Percentiles rank a stretch among this genome's conserved stretches.
phyloP scores from a whole-genome alignment of 2,797 vertebrate genomes.

The Falco naumanni region DNA sequence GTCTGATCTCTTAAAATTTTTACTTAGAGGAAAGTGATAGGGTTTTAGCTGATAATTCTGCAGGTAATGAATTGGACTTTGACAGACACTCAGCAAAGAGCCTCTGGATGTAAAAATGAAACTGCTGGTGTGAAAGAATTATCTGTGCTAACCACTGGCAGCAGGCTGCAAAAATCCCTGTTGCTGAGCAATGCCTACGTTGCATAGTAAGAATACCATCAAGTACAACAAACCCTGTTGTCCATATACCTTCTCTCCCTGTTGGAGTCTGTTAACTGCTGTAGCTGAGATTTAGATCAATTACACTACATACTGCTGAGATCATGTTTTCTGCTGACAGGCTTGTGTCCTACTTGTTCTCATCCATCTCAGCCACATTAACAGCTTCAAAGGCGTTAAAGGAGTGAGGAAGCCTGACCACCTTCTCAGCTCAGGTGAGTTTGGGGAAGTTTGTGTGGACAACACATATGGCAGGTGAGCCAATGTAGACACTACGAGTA shows the following conservation, averaged over 20 bases:
- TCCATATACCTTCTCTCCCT: background rate
- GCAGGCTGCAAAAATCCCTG: background rate
- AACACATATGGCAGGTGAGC: background rate
- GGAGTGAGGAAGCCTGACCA: background rate
- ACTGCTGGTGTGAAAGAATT: background rate
- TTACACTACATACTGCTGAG: background rate
- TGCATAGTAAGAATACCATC: background rate
- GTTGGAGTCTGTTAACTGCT: background rate
- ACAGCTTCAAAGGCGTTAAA: background rate
- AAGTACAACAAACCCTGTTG: background rate
- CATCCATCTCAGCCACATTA: background rate
- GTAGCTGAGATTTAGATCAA: background rate
- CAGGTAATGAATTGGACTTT: background rate
- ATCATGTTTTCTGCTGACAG: background rate
- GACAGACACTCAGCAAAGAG: background rate
- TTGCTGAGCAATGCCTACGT: background rate
- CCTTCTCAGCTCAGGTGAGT: background rate
- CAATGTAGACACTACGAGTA: background rate
- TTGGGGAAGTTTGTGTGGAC: background rate
- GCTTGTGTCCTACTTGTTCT: background rate
- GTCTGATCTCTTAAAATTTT: background rate
- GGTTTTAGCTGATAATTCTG: background rate
- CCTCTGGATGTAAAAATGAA: background rate
- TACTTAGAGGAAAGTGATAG: background rate
- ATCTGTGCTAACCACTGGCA: background rate